Evolutionary conservation across 2,113 vertebrate genomes (phyloP).

Genomic region (Dinomys branickii): DNA sequence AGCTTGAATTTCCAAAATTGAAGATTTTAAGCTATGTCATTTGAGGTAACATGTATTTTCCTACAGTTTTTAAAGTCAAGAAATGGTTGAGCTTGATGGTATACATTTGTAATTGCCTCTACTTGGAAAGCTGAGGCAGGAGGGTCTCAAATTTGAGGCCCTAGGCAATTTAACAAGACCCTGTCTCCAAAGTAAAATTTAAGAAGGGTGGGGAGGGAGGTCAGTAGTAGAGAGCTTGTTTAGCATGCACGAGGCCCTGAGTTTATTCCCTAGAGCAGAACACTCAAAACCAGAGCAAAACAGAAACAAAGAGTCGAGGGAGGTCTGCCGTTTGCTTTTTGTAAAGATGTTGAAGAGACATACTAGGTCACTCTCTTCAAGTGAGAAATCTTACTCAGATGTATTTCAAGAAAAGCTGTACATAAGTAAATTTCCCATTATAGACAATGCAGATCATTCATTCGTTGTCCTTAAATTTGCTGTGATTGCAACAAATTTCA

Average conservation of each 20-base stretch:
- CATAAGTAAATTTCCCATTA: conserved; percentile 16
- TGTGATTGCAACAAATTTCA: conserved; percentile 11
- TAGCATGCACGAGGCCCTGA: not conserved
- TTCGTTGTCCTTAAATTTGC: not conserved
- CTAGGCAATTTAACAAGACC: not conserved
- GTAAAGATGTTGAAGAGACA: not conserved
- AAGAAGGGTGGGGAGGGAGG: not conserved
- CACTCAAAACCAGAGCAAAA: not conserved
- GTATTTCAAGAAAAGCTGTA: conserved; percentile 15
- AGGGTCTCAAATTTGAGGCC: not conserved
- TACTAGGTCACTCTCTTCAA: not conserved
- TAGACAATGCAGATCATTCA: not conserved
- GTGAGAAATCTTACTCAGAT: conserved; percentile 33
- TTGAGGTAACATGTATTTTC: not conserved
- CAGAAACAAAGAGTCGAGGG: not conserved
- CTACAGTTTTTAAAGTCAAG: not conserved
- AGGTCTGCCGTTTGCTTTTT: not conserved
- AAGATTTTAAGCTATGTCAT: not conserved
- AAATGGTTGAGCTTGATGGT: not conserved
- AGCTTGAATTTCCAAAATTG: conserved; percentile 29
- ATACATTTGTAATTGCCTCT: not conserved
- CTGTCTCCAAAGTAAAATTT: not conserved
- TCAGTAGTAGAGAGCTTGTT: not conserved
- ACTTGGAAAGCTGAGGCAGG: not conserved
- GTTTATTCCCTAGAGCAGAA: not conserved